Conservation (phyloP, 2,888 invertebrate genomes). For the Heliconius hortense region DNA sequence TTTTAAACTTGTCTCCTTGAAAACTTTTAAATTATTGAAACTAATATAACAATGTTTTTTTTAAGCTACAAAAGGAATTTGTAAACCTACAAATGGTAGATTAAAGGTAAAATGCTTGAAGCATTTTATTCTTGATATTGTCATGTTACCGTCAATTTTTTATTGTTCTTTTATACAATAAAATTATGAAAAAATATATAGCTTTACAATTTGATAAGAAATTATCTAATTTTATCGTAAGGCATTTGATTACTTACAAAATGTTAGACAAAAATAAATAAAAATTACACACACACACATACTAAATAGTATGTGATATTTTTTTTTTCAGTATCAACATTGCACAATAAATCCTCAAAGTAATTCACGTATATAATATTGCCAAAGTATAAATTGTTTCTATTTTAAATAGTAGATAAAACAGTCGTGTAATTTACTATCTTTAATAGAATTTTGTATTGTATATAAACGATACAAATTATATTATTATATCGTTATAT, state of each 20-base stretch:
- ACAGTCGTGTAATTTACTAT: neutral
- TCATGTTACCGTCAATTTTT: constrained; percentile 11
- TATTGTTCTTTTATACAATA: constrained; percentile 13
- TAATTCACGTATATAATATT: constrained; percentile 5
- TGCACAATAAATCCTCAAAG: constrained; percentile 10
- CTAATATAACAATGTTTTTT: constrained; percentile 7
- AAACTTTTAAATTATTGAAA: constrained; percentile 10
- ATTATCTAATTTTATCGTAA: constrained; percentile 15
- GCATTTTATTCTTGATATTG: constrained; percentile 6
- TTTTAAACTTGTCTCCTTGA: neutral
- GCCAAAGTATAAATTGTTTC: neutral
- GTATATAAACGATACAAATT: neutral
- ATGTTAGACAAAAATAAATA: constrained; percentile 20
- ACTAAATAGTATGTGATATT: neutral
- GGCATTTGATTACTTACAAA: constrained; percentile 14
- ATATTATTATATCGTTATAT: neutral
- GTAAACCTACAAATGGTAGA: neutral
- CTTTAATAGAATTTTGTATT: neutral
- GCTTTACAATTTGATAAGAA: neutral
- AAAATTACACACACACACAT: neutral
- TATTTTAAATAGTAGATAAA: neutral
- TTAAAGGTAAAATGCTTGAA: constrained; percentile 10
- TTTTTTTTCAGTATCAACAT: constrained; percentile 12
- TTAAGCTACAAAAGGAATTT: neutral
- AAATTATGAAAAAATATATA: constrained; percentile 20